Evolutionary conservation across 2,113 vertebrate genomes (phyloP).

Genomic region (pig (Sus scrofa)): DNA sequence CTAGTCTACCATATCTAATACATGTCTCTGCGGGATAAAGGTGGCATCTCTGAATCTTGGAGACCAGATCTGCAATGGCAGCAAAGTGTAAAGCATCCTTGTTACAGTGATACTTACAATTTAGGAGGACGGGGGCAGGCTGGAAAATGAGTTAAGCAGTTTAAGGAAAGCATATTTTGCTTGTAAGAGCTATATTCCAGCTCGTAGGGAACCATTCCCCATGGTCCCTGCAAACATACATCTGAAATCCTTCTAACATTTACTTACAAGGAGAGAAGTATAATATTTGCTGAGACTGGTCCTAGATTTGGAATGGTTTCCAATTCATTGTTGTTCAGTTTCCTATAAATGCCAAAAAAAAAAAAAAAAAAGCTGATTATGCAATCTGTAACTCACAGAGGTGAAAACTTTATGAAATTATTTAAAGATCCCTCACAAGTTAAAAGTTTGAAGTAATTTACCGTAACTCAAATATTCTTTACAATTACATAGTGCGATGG

Average conservation of each 20-base stretch:
- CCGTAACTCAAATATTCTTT: background rate
- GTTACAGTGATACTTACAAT: background rate
- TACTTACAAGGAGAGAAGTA: slow-evolving; percentile 96
- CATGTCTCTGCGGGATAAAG: background rate
- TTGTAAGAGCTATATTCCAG: background rate
- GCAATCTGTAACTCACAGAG: background rate
- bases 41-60: background rate
- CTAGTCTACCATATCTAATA: background rate
- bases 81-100: background rate
- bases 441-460: slow-evolving; percentile 7
- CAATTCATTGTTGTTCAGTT: slow-evolving; percentile 95
- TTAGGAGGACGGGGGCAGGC: background rate
- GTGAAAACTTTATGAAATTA: background rate
- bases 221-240: background rate
- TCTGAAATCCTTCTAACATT: slow-evolving; percentile 68
- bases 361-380: background rate
- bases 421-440: background rate
- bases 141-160: slow-evolving; percentile 27
- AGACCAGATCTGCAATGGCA: background rate
- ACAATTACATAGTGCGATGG: background rate
- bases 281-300: slow-evolving; percentile 91
- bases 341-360: slow-evolving; percentile 86
- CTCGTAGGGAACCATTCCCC: background rate
- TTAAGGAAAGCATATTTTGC: background rate
- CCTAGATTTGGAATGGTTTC: slow-evolving; percentile 93